Conservation (phyloP, 2,113 vertebrate species). For the Pachyramphus minor region DNA sequence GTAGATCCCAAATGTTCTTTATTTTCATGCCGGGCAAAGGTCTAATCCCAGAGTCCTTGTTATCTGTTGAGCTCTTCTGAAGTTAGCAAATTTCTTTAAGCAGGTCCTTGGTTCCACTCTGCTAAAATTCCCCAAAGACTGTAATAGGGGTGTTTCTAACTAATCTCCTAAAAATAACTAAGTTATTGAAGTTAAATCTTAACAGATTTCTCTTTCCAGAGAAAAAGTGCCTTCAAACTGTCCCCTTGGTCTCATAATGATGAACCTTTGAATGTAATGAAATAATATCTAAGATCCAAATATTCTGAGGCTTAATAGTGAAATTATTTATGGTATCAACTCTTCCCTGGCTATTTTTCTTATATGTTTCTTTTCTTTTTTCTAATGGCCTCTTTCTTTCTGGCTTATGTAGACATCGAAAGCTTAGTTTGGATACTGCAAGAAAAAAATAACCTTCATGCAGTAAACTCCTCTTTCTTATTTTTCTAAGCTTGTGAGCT, state of each 20-base stretch:
- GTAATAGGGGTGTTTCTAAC: neutral
- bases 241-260: neutral
- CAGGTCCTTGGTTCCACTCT: neutral
- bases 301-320: neutral
- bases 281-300: neutral
- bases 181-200: neutral
- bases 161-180: neutral
- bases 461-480: neutral
- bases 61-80: constrained; percentile 25
- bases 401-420: neutral
- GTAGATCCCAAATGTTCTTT: neutral
- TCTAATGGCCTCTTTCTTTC: neutral
- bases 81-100: constrained; percentile 15
- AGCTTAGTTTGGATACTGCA: neutral
- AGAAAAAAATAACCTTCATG: neutral
- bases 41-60: neutral
- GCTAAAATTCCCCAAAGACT: neutral
- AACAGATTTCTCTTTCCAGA: neutral
- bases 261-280: neutral
- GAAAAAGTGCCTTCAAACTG: neutral
- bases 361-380: neutral
- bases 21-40: neutral
- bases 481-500: neutral
- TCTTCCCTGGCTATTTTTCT: neutral
- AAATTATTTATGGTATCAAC: neutral